These are phyloP conservation scores for Cremastinae sp. DNA, from an alignment of 2,888 invertebrate species.

Conservation along the genomic window DNA sequence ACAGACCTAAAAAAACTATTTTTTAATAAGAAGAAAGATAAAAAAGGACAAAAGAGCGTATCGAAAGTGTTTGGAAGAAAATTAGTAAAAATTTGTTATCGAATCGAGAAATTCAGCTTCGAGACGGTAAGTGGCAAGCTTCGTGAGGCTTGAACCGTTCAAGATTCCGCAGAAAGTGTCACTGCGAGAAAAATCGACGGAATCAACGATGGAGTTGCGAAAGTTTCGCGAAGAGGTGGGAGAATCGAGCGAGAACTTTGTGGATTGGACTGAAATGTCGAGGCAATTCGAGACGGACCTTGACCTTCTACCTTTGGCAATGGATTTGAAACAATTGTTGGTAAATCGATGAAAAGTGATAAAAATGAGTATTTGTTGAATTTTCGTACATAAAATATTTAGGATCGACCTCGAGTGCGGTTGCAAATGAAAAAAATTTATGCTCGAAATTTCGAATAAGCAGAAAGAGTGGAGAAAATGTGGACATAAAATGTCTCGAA, in stretches of 20 bases:
- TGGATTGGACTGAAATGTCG: slow-evolving; percentile 1
- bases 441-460: neutral
- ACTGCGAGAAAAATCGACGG: neutral
- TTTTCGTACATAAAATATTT: neutral
- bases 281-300: slow-evolving; percentile 12
- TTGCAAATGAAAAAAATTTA: neutral
- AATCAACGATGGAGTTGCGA: slow-evolving; percentile 16
- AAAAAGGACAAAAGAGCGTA: too few relatives aligned
- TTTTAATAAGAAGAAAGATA: too few relatives aligned
- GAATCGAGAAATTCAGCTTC: too few relatives aligned
- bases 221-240: neutral
- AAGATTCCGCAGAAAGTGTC: too few relatives aligned
- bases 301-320: slow-evolving; percentile 44
- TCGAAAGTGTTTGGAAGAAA: too few relatives aligned
- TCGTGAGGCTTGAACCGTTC: neutral
- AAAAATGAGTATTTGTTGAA: neutral
- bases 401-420: neutral
- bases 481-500: slow-evolving; percentile 7
- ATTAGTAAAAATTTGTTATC: too few relatives aligned
- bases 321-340: slow-evolving; percentile 57
- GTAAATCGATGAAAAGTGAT: slow-evolving; percentile 25
- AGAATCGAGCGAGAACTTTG: slow-evolving; percentile 2
- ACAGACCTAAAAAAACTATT: too few relatives aligned
- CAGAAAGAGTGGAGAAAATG: neutral
- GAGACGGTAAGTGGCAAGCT: too few relatives aligned